phyloP scores from a whole-genome alignment of 2,797 vertebrate species.

The Artibeus jamaicensis region DNA sequence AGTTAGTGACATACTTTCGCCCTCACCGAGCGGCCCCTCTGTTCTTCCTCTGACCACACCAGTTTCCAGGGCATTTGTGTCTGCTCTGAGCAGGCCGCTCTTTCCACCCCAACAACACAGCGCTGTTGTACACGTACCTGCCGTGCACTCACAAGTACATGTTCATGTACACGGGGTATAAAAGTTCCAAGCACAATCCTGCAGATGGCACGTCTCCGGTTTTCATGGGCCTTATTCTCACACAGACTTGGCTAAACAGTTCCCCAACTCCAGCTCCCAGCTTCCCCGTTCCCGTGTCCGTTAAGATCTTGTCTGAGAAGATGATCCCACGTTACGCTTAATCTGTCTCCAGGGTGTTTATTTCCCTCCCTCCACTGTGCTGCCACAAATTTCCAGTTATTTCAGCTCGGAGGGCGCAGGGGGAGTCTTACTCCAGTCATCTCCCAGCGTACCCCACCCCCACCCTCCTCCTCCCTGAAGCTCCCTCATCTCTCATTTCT shows the following conservation, averaged over 20 bases:
- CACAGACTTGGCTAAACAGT: not conserved
- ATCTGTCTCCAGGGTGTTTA: not conserved
- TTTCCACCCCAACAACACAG: not conserved
- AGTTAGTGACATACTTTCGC: not conserved
- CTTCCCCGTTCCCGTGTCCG: not conserved
- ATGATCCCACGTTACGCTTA: not conserved
- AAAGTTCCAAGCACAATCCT: not conserved
- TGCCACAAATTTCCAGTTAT: not conserved
- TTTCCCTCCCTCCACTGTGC: not conserved
- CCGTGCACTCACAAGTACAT: accelerated
- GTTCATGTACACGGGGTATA: not conserved
- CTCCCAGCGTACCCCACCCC: not conserved
- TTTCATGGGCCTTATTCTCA: not conserved
- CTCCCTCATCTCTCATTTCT: not conserved
- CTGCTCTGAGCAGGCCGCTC: not conserved
- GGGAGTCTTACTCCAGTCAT: not conserved
- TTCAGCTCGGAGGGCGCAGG: not conserved
- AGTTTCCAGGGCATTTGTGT: not conserved
- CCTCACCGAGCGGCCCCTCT: not conserved
- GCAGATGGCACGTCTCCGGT: not conserved
- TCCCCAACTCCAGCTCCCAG: not conserved
- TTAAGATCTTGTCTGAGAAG: not conserved
- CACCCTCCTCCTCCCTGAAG: not conserved
- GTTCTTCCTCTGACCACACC: not conserved
- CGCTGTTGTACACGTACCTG: accelerated